Evolutionary conservation across 2,888 invertebrate genomes (phyloP).

Genomic region (Trisateles emortualis): DNA sequence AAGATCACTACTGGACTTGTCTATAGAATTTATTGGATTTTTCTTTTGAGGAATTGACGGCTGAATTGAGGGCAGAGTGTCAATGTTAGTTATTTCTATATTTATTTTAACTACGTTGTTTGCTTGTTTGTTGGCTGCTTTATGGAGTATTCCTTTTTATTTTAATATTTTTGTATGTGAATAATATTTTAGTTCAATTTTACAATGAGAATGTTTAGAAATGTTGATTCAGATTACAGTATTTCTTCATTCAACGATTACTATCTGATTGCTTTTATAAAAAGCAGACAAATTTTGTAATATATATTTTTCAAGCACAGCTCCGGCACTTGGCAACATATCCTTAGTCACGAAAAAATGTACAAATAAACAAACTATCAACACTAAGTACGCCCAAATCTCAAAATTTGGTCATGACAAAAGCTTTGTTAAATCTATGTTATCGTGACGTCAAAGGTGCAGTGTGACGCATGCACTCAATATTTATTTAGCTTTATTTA

Average conservation of each 20-base stretch:
- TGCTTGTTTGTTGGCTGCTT: neutral
- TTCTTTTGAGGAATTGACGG: slow-evolving; percentile 23
- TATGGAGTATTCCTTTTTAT: neutral
- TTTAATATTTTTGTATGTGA: neutral
- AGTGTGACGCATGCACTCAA: slow-evolving; percentile 15
- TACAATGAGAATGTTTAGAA: no score
- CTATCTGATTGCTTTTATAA: no score
- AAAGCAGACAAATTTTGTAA: no score
- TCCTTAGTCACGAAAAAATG: no score
- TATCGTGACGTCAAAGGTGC: slow-evolving; percentile 14
- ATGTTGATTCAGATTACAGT: no score
- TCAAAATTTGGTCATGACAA: no score
- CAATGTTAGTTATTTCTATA: slow-evolving; percentile 7
- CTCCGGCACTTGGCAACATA: no score
- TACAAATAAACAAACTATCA: no score
- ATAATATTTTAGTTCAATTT: neutral
- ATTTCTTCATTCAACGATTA: no score
- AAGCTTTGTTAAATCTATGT: no score
- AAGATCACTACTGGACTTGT: slow-evolving; percentile 20
- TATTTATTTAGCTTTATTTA: slow-evolving; percentile 14
- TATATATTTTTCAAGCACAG: no score
- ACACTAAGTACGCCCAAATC: no score
- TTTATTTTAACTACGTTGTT: neutral
- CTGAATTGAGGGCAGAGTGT: slow-evolving; percentile 10
- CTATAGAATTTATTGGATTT: slow-evolving; percentile 29